These are phyloP conservation scores for Lapara coniferarum DNA, from an alignment of 2,888 invertebrate species.

Conservation along the genomic window DNA sequence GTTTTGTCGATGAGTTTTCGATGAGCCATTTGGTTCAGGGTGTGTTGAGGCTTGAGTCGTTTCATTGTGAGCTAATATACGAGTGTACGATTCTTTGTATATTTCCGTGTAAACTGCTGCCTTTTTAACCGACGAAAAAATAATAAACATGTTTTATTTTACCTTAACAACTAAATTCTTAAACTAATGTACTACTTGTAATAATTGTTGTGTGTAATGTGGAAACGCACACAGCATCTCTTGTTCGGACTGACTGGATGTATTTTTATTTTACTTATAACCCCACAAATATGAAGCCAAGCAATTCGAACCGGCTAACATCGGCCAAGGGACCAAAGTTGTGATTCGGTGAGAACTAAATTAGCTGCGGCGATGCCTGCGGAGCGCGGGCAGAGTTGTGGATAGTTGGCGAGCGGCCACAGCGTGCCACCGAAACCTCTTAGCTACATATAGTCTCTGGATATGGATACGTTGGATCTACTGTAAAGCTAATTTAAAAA, in stretches of 20 bases:
- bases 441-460: neutral
- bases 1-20: slow-evolving; percentile 15
- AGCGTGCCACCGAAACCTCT: neutral
- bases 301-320: neutral
- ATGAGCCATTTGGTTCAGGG: neutral
- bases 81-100: too few species aligned
- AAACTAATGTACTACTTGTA: too few species aligned
- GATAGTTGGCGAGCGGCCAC: slow-evolving; percentile 9
- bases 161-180: too few species aligned
- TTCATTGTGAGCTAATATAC: neutral
- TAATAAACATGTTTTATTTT: too few species aligned
- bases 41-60: neutral
- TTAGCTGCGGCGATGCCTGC: slow-evolving; percentile 1
- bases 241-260: too few species aligned
- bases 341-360: slow-evolving; percentile 5
- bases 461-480: neutral
- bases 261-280: too few species aligned
- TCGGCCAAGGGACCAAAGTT: neutral
- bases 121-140: too few species aligned
- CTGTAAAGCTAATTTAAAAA: too few species aligned
- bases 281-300: neutral
- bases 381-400: slow-evolving; percentile 10
- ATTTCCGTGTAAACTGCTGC: too few species aligned
- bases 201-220: too few species aligned
- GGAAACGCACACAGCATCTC: too few species aligned